phyloP scores from a whole-genome alignment of 1,140 invertebrate genomes.

The Achroia grisella region DNA sequence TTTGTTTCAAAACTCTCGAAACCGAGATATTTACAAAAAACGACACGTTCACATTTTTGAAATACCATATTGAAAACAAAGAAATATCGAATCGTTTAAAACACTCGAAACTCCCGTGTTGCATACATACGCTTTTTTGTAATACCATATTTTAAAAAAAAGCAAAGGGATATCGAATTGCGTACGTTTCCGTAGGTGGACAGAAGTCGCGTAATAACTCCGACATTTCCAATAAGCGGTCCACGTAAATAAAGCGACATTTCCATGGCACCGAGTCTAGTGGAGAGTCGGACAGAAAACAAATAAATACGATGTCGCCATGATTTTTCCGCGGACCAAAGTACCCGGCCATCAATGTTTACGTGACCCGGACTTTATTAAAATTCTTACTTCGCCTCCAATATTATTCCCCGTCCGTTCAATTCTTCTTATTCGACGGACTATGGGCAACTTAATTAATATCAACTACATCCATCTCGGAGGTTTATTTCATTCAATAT shows the following conservation, averaged over 20 bases:
- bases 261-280: constrained; percentile 14
- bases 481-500: constrained; percentile 8
- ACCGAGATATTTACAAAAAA: no score
- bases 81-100: no score
- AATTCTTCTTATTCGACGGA: constrained; percentile 36
- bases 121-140: no score
- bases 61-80: no score
- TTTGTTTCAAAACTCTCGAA: no score
- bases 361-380: constrained; percentile 62
- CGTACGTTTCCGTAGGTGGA: no score
- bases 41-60: no score
- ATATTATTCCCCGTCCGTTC: constrained; percentile 31
- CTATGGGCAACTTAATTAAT: constrained; percentile 57
- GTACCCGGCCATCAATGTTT: constrained; percentile 44
- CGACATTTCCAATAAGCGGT: no score
- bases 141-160: no score
- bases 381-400: constrained; percentile 51
- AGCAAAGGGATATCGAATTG: neutral
- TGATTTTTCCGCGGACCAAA: neutral
- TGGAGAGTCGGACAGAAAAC: constrained; percentile 30
- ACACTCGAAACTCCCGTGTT: no score
- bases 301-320: constrained; percentile 28
- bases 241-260: constrained; percentile 14
- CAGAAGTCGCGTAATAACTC: no score
- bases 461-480: constrained; percentile 23